Percentiles rank a stretch among this genome's conserved stretches.
These are phyloP conservation scores for Sipha maydis DNA, from an alignment of 2,888 invertebrate genomes.

Conservation along the genomic window DNA sequence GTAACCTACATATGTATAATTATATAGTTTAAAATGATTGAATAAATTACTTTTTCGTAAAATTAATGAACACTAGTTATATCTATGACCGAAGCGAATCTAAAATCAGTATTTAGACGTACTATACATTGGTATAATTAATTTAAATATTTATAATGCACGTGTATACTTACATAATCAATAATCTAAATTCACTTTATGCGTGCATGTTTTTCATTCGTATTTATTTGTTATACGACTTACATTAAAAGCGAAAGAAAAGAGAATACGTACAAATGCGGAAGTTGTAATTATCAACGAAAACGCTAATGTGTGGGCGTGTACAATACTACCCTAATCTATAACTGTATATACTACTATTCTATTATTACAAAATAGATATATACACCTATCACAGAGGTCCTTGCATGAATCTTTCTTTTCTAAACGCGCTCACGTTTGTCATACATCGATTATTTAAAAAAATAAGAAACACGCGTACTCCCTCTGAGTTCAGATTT, in stretches of 20 bases:
- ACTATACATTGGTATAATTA: background rate
- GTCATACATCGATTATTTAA: too few relatives aligned
- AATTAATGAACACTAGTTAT: background rate
- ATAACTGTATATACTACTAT: too few relatives aligned
- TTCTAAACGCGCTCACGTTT: too few relatives aligned
- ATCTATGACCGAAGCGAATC: background rate
- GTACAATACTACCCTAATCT: background rate
- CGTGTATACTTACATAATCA: background rate
- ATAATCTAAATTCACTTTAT: background rate
- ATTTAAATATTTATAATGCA: background rate
- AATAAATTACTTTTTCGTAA: background rate
- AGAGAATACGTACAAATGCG: background rate
- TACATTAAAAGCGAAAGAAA: background rate
- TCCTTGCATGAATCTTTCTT: too few relatives aligned
- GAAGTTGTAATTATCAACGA: slow-evolving; percentile 10
- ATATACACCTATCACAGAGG: too few relatives aligned
- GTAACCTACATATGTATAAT: background rate
- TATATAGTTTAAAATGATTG: background rate
- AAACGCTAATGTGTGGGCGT: background rate
- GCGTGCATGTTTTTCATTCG: background rate
- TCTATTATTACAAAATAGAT: too few relatives aligned
- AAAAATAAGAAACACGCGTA: too few relatives aligned
- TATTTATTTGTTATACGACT: background rate
- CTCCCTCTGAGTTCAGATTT: too few relatives aligned
- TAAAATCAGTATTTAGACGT: background rate